phyloP scores from a whole-genome alignment of 1,140 invertebrate genomes.

The Theocolax elegans region DNA sequence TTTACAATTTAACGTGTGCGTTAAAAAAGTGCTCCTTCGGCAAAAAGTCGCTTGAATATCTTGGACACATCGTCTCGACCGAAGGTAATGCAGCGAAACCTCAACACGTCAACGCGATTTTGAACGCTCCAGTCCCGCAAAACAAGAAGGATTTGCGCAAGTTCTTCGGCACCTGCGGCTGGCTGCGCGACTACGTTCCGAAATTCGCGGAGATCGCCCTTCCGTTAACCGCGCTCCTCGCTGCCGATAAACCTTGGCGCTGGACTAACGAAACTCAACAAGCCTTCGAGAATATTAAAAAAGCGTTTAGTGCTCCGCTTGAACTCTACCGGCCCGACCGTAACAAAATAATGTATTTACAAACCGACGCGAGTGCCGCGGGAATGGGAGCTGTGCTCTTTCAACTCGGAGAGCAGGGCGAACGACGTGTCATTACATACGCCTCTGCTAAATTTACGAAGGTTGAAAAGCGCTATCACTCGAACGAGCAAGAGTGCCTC shows the following conservation, averaged over 20 bases:
- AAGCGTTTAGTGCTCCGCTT: background rate
- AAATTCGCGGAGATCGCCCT: background rate
- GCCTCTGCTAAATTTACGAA: constrained; percentile 38
- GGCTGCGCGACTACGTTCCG: constrained; percentile 29
- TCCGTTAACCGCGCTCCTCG: constrained; percentile 1
- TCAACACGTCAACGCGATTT: background rate
- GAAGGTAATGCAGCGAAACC: constrained; percentile 12
- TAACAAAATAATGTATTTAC: constrained; percentile 1
- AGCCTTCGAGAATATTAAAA: background rate
- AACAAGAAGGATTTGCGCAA: background rate
- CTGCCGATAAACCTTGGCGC: background rate
- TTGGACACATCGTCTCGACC: background rate
- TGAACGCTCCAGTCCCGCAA: background rate
- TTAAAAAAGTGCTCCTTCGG: constrained; percentile 10
- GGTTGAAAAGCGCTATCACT: too few species aligned
- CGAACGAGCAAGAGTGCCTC: too few species aligned
- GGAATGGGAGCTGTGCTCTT: constrained; percentile 45
- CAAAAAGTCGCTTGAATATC: background rate
- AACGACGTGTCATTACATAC: constrained; percentile 31
- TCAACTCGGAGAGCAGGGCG: background rate
- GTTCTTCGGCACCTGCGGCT: background rate
- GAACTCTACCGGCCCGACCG: background rate
- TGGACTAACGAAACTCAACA: background rate
- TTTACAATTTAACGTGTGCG: constrained; percentile 34
- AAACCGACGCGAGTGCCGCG: constrained; percentile 39